Conservation (phyloP, 2,888 invertebrate species). For the Hedychridium roseum region DNA sequence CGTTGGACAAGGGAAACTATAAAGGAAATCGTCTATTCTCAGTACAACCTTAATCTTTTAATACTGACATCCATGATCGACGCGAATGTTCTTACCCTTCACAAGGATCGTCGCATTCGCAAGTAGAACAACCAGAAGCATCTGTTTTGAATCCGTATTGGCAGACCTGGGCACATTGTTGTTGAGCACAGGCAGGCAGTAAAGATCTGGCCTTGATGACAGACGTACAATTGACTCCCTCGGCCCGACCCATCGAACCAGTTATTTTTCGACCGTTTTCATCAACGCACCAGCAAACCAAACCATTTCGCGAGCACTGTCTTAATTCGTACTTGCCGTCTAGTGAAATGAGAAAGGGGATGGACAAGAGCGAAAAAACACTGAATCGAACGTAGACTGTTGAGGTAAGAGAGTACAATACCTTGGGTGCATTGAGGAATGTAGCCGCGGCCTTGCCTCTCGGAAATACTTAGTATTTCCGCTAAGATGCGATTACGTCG, state of each 20-base stretch:
- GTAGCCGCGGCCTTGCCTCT: constrained; percentile 83
- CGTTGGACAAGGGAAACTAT: constrained; percentile 68
- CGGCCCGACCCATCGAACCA: constrained; percentile 81
- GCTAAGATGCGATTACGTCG: constrained; percentile 81
- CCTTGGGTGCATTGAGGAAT: constrained; percentile 79
- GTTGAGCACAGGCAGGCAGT: constrained; percentile 68
- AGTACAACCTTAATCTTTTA: not conserved
- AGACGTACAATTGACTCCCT: constrained; percentile 72
- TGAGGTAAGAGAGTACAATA: too few relatives aligned
- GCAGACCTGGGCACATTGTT: constrained; percentile 83
- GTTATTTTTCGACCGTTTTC: constrained; percentile 77
- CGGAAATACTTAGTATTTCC: constrained; percentile 78
- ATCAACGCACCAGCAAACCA: constrained; percentile 91
- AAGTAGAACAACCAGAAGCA: constrained; percentile 79
- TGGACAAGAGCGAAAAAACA: too few relatives aligned
- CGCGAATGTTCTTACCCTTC: constrained; percentile 69
- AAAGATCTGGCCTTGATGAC: constrained; percentile 50
- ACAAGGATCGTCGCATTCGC: constrained; percentile 87
- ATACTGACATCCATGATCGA: not conserved
- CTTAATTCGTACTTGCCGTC: constrained; percentile 77
- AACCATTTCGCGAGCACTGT: constrained; percentile 85
- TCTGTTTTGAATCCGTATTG: constrained; percentile 83
- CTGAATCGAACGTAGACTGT: too few relatives aligned
- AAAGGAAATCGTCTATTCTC: constrained; percentile 2
- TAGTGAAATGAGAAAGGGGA: too few relatives aligned